phyloP scores from a whole-genome alignment of 2,888 invertebrate species.

The Caenorhabditis zanzibari region DNA sequence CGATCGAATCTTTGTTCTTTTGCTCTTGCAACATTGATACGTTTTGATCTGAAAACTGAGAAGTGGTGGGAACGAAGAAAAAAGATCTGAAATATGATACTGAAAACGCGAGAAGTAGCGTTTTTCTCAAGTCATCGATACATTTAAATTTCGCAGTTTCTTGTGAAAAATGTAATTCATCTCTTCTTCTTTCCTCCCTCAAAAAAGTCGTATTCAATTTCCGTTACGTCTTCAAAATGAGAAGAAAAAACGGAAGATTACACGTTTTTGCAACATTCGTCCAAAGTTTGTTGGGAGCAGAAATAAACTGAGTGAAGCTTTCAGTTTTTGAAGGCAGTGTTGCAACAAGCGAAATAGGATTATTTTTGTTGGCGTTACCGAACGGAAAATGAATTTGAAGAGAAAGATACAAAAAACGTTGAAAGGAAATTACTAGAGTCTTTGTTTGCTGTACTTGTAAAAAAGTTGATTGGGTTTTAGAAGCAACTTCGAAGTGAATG shows the following conservation, averaged over 20 bases:
- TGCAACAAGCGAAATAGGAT: constrained; percentile 49
- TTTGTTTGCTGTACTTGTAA: constrained; percentile 17
- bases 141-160: constrained; percentile 47
- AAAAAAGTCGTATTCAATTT: constrained; percentile 54
- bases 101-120: constrained; percentile 5
- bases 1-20: constrained; percentile 29
- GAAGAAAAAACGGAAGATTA: constrained; percentile 46
- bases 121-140: constrained; percentile 38
- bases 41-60: constrained; percentile 59
- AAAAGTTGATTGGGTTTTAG: constrained; percentile 20
- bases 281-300: constrained; percentile 23
- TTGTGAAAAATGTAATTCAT: constrained; percentile 60
- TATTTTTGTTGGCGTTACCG: constrained; percentile 14
- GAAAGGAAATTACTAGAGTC: constrained; percentile 28
- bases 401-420: background rate
- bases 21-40: constrained; percentile 46
- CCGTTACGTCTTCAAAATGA: constrained; percentile 26
- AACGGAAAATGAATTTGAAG: constrained; percentile 45
- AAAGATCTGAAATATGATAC: constrained; percentile 43
- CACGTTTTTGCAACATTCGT: constrained; percentile 52
- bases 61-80: constrained; percentile 21
- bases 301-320: constrained; percentile 53
- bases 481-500: constrained; percentile 1
- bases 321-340: constrained; percentile 31
- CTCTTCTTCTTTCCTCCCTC: constrained; percentile 10